Base-by-base conservation (phyloP, 2,888 invertebrate species). In the Rhaphigaster nebulosa region DNA sequence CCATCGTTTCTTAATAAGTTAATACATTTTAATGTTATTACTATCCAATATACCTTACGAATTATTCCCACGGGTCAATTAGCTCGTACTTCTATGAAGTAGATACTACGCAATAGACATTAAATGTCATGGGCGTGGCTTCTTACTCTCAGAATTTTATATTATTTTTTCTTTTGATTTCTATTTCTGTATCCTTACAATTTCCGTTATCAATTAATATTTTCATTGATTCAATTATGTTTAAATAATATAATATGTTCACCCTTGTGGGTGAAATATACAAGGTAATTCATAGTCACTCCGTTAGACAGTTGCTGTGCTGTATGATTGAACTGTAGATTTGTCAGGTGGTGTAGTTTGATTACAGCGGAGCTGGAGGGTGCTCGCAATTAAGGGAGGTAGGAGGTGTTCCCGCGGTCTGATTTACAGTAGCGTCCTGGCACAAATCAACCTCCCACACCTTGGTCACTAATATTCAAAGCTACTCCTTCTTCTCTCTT, bases 371-470 rank as follows among this genome's bases (percentile, higher is more conserved):
- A 87, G 38, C 23, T 3, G 52, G 6, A 87, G 52, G 56, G 29
- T 56, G 54, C 54, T 50, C 10, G 87, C 87, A 87, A 87, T 87
- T 87, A 87, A 87, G 87, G 54, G 54, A 54, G 87, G 34, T 87
- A 56, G 54, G 54, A 54, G 87, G 34, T 87, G 50, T 56, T 56
- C 56, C 50, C 38, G 15, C 23, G 23, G 23, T 6, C 87, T 87
- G 87, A 87, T 87, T 87, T 87, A 87, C 34, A 54, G 87, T 45
- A 23, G 87, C 54, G 6, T 4, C 50, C 29, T 26, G 29, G 38
- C 34, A 87, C 87, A 87, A 87, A 87, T 87, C 87, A 56, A 38
- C 1, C 56, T n/a, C 34, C 50, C 87, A 87, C 41, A 13, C n/a
- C 87, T 87, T 29, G 87, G 52, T 56, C 87, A 52, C 87, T 56